These are phyloP conservation scores for Eulemur coronatus DNA, from an alignment of 2,797 vertebrate genomes.

Conservation along the genomic window DNA sequence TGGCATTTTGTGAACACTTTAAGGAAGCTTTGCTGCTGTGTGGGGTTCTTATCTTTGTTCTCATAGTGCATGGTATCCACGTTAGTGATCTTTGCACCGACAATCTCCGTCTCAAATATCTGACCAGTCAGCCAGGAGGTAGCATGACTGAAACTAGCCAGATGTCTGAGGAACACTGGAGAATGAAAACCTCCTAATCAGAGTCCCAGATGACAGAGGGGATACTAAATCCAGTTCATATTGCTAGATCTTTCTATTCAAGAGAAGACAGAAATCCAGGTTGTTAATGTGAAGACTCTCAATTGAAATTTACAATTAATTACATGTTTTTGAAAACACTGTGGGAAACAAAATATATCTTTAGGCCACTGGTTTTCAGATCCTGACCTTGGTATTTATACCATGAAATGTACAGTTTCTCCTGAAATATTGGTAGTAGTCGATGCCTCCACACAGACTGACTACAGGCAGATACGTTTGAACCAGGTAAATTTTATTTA, in stretches of 20 bases:
- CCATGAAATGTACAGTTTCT: neutral
- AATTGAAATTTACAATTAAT: neutral
- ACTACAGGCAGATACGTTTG: neutral
- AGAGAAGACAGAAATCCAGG: neutral
- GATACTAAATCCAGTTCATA: neutral
- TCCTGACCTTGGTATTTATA: neutral
- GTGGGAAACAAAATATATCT: neutral
- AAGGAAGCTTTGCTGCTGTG: neutral
- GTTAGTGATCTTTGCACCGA: neutral
- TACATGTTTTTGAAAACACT: neutral
- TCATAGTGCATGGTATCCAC: neutral
- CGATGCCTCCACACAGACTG: neutral
- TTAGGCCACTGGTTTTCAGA: neutral
- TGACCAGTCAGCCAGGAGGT: neutral
- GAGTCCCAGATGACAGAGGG: neutral
- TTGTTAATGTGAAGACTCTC: neutral
- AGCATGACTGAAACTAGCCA: neutral
- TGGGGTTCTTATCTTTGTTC: neutral
- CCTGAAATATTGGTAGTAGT: neutral
- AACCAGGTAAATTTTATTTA: neutral
- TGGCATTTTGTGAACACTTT: constrained; percentile 4
- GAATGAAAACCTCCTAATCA: neutral
- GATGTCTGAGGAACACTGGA: neutral
- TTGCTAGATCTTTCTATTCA: neutral
- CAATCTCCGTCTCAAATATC: neutral